Evolutionary conservation across 2,888 invertebrate species (phyloP).

Genomic region (Drepanosiphum platanoidis): DNA sequence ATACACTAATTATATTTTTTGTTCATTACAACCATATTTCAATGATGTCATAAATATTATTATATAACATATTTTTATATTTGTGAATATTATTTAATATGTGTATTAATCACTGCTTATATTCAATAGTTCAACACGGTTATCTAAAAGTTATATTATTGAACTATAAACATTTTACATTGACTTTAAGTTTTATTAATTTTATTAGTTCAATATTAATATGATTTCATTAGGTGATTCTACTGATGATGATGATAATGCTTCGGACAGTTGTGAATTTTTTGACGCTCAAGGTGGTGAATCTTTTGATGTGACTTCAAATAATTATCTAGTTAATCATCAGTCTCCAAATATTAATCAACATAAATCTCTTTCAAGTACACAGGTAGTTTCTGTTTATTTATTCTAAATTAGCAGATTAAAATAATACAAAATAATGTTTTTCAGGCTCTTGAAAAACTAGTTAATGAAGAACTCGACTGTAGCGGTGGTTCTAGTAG

Average conservation of each 20-base stretch:
- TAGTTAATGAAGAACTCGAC: conserved; percentile 63
- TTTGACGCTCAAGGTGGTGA: conserved; percentile 70
- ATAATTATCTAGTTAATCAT: conserved; percentile 51
- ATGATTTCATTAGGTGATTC: conserved; percentile 49
- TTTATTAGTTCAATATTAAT: background rate
- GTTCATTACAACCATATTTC: background rate
- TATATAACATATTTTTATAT: background rate
- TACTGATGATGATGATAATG: conserved; percentile 67
- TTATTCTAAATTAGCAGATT: background rate
- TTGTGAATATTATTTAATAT: background rate
- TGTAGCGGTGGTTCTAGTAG: conserved; percentile 66
- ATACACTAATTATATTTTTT: background rate
- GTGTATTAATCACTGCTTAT: background rate
- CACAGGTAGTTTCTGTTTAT: conserved; percentile 50
- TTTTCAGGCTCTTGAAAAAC: conserved; percentile 62
- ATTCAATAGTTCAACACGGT: background rate
- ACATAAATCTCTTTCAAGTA: conserved; percentile 59
- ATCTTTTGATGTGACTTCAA: conserved; percentile 58
- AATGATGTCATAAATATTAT: background rate
- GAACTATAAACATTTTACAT: too few species aligned
- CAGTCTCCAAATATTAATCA: conserved; percentile 50
- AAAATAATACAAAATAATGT: background rate
- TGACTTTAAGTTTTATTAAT: background rate
- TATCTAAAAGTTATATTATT: background rate
- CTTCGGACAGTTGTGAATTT: conserved; percentile 74